phyloP scores from a whole-genome alignment of 2,113 vertebrate genomes.

The Lasiurus cinereus region DNA sequence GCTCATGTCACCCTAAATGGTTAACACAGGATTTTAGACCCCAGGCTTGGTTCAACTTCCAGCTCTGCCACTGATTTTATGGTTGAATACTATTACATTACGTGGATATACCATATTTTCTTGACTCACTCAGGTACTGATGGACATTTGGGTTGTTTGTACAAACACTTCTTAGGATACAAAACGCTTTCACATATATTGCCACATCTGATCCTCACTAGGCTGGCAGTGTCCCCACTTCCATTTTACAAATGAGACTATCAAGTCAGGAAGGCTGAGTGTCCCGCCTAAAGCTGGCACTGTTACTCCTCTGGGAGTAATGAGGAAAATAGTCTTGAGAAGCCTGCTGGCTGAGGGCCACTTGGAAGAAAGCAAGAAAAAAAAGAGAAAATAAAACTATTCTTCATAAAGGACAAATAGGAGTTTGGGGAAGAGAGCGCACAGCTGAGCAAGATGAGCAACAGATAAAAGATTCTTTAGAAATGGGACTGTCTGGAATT shows the following conservation, averaged over 20 bases:
- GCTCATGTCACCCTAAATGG: not conserved
- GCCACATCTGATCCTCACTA: not conserved
- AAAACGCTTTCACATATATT: constrained; percentile 21
- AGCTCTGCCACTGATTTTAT: not conserved
- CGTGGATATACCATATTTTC: not conserved
- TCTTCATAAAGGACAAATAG: not conserved
- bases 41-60: not conserved
- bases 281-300: not conserved
- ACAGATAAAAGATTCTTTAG: not conserved
- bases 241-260: not conserved
- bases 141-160: not conserved
- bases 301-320: not conserved
- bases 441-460: not conserved
- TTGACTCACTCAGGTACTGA: not conserved
- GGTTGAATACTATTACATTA: not conserved
- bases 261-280: not conserved
- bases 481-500: not conserved
- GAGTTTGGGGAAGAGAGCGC: not conserved
- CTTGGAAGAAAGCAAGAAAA: not conserved
- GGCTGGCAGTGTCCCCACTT: not conserved
- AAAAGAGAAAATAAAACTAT: not conserved
- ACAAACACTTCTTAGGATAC: not conserved
- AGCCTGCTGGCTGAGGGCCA: not conserved
- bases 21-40: not conserved
- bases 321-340: not conserved